phyloP scores from a whole-genome alignment of 23 tunicate genomes.

The Corella eumyota region DNA sequence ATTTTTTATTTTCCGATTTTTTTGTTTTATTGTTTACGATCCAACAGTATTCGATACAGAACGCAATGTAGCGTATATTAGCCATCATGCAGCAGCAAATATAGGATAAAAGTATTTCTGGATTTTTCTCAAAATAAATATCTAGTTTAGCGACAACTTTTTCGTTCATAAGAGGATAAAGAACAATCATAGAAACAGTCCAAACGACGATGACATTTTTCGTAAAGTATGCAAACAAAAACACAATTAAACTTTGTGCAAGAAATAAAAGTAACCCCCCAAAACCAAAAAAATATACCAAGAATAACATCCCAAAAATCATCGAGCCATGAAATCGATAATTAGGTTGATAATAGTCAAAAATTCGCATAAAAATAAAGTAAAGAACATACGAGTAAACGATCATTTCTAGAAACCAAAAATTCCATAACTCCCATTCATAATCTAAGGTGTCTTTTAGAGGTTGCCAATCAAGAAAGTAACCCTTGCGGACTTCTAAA shows the following conservation, averaged over 20 bases:
- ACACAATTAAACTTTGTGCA: constrained; percentile 6
- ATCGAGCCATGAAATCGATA: constrained; percentile 18
- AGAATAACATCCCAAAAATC: constrained; percentile 10
- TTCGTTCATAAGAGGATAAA: not conserved
- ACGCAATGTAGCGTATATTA: constrained; percentile 55
- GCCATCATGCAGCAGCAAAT: constrained; percentile 3
- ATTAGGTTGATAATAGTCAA: constrained; percentile 17
- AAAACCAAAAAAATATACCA: constrained; percentile 20
- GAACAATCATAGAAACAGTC: not conserved
- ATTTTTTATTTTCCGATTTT: not conserved
- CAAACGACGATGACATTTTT: constrained; percentile 14
- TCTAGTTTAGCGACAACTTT: constrained; percentile 1
- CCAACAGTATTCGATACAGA: constrained; percentile 45
- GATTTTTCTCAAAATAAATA: not conserved
- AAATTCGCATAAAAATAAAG: constrained; percentile 36
- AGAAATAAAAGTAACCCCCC: constrained; percentile 7
- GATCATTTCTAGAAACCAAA: constrained; percentile 18
- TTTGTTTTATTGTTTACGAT: constrained; percentile 4
- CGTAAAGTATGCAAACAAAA: constrained; percentile 12
- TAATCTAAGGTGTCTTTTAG: constrained; percentile 36
- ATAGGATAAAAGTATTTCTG: not conserved
- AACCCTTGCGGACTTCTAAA: too few relatives aligned
- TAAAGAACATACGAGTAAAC: constrained; percentile 25
- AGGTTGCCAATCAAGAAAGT: not conserved
- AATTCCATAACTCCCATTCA: constrained; percentile 69